Base-by-base conservation (phyloP, 2,888 invertebrate species). In the Agrotis ipsilon region DNA sequence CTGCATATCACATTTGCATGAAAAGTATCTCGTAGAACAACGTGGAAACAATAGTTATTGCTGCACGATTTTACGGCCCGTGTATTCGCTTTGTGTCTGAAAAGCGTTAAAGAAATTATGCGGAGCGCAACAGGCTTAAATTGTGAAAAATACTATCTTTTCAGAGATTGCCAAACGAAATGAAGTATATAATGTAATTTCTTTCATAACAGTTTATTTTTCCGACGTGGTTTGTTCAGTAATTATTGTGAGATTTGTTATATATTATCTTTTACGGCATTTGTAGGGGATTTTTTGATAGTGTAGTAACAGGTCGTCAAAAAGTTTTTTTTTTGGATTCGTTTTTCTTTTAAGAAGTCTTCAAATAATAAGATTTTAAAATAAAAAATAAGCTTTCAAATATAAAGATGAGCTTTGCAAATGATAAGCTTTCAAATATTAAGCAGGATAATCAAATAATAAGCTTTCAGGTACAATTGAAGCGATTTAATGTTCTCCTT, bases 31-130 rank as follows among this genome's bases (percentile, higher is more conserved):
- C n/a, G 14, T 54, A 18, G 19, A 74, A 60, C 43, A 78, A 79
- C 45, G 68, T 45, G 62, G 63, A 67, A 67, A 71, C 72, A 75
- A 76, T 77, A 67, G 57, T 64, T 64, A 72, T 60, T 70, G 57
- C 58, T 58, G 60, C 72, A 70, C 77, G 66, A 83, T 84, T 83
- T 83, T 66, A 85, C 70, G 78, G 75, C 71, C 78, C 66, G 78
- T 76, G 82, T 79, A 82, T 78, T 82, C 81, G 71, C 85, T 84
- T 87, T 84, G 84, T 78, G 80, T 72, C 69, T 68, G 77, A 72
- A 75, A 63, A 72, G 71, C 62, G 66, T 75, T 83, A 78, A 78
- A 68, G 74, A 71, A 64, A 78, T 80, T 75, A 78, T 71, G 52
- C 71, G 46, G 72, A 59, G 75, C 71, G 84, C 85, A 85, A 85